phyloP scores from a whole-genome alignment of 2,888 invertebrate genomes.

The Epiblema foenella region DNA sequence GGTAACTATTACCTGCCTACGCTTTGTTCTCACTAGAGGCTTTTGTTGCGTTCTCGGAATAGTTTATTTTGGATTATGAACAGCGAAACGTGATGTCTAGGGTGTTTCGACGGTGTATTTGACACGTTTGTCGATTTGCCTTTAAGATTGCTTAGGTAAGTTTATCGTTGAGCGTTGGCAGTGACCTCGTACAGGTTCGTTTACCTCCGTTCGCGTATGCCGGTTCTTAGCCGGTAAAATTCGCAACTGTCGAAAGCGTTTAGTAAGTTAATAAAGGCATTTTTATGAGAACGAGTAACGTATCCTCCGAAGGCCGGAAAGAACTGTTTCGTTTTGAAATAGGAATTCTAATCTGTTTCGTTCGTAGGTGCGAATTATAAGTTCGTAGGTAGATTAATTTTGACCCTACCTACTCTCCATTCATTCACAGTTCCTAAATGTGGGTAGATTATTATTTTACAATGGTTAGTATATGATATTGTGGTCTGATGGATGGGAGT shows the following conservation, averaged over 20 bases:
- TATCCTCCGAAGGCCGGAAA: background rate
- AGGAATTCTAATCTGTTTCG: no score
- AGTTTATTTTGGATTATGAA: conserved; percentile 39
- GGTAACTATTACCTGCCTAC: conserved; percentile 74
- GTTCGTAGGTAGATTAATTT: background rate
- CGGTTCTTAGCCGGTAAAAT: conserved; percentile 37
- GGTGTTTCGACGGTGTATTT: conserved; percentile 22
- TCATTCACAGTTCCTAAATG: background rate
- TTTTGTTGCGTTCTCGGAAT: conserved; percentile 68
- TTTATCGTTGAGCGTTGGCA: conserved; percentile 25
- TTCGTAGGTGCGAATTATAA: no score
- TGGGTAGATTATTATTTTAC: background rate
- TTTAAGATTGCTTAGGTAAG: conserved; percentile 22
- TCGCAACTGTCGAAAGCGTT: conserved; percentile 7
- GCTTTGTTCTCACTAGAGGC: conserved; percentile 70
- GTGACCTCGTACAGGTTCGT: conserved; percentile 43
- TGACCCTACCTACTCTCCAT: background rate
- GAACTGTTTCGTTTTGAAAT: no score
- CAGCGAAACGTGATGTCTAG: conserved; percentile 41
- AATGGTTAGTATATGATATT: background rate
- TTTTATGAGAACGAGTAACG: background rate
- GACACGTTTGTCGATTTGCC: conserved; percentile 12
- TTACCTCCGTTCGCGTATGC: conserved; percentile 41
- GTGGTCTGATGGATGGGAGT: background rate
- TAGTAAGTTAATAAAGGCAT: background rate